Percentiles rank a stretch among this genome's conserved stretches.
phyloP scores from a whole-genome alignment of 1,140 invertebrate genomes.

The Aricia agestis region DNA sequence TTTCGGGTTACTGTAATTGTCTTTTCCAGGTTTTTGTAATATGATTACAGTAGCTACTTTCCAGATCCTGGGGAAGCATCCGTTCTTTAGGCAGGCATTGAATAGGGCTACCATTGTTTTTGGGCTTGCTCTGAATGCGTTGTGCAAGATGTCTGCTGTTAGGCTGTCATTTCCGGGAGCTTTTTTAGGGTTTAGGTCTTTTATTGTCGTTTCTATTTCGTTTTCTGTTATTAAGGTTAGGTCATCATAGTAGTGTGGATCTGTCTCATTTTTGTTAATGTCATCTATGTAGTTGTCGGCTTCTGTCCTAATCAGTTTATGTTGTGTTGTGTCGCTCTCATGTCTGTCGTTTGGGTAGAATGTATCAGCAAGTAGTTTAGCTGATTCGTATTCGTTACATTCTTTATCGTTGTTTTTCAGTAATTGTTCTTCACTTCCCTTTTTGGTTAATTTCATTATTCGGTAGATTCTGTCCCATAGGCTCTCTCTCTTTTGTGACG shows the following conservation, averaged over 20 bases:
- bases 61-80: neutral
- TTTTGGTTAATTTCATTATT: neutral
- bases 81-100: neutral
- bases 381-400: neutral
- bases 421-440: neutral
- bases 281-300: neutral
- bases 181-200: neutral
- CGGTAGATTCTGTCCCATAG: neutral
- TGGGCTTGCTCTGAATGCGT: neutral
- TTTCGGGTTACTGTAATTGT: neutral
- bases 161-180: neutral
- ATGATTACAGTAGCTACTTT: neutral
- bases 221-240: neutral
- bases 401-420: neutral
- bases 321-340: neutral
- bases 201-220: neutral
- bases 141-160: neutral
- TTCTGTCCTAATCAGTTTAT: neutral
- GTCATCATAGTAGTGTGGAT: neutral
- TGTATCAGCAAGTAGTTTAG: neutral
- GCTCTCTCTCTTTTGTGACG: neutral
- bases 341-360: neutral
- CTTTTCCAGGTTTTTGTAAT: neutral
- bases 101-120: neutral
- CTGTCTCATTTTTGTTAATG: neutral